phyloP scores from a whole-genome alignment of 2,113 vertebrate species.

The Alectura lathami region DNA sequence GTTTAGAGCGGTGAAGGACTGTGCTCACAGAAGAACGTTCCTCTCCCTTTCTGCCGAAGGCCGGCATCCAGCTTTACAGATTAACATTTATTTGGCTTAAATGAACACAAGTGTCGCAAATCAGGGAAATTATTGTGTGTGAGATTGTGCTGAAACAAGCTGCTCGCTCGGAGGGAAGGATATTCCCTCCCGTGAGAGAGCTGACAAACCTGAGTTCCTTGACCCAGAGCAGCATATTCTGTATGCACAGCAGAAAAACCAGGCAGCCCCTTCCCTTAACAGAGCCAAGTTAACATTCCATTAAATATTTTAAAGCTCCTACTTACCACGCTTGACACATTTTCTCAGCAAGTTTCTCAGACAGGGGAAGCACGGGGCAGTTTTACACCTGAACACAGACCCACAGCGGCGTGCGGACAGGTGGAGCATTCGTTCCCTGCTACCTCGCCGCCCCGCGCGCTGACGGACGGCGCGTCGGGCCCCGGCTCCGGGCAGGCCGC shows the following conservation, averaged over 20 bases:
- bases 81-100: constrained; percentile 31
- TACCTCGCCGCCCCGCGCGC: background rate
- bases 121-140: constrained; percentile 10
- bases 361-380: constrained; percentile 24
- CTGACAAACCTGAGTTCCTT: constrained; percentile 1
- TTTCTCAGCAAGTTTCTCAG: constrained; percentile 52
- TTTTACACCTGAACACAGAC: constrained; percentile 50
- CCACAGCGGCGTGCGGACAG: background rate
- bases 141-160: constrained; percentile 5
- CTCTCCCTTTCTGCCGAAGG: background rate
- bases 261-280: constrained; percentile 46
- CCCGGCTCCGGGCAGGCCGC: background rate
- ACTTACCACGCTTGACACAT: constrained; percentile 67
- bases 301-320: constrained; percentile 70
- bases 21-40: constrained; percentile 7
- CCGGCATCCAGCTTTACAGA: constrained; percentile 8
- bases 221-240: constrained; percentile 26
- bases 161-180: background rate
- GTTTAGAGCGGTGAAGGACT: background rate
- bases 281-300: constrained; percentile 63
- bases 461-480: background rate
- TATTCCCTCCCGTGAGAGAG: background rate
- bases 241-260: background rate
- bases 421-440: background rate
- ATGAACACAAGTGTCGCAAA: constrained; percentile 13